Evolutionary conservation across 2,888 invertebrate genomes (phyloP), one percentile per base, ranked within the genome.

Genomic region (Papilio demoleus): DNA sequence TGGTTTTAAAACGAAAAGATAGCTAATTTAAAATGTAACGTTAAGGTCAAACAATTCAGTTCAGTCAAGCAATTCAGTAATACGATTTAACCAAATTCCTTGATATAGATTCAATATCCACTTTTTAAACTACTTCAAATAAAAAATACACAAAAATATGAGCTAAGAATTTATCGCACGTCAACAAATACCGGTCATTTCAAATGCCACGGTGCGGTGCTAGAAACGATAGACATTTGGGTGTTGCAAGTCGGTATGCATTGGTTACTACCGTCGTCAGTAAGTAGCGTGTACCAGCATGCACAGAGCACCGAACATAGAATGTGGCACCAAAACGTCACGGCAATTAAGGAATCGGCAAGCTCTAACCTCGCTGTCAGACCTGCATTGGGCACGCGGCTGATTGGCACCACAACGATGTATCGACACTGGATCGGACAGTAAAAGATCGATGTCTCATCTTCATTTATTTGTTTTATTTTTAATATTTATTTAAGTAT

Each of bases 341-440:
- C 85, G 86, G 90, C 92, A 92, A 92, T 92, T 92, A 92, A 91
- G 92, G 92, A 92, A 92, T 91, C 92, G 89, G 91, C 91, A 92
- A 91, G 91, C 87, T 87, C 83, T 91, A 90, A 90, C 91, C 91
- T 87, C 89, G 83, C 86, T 87, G 90, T 88, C 89, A 87, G 84
- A 79, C 84, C 82, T 86, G 88, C 85, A 86, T 86, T 83, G 86
- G 87, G 84, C 82, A 81, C 83, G 84, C 86, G 82, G 82, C 83
- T 92, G 92, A 92, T 92, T 92, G 92, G 88, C 88, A 83, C 77
- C 70, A 64, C 72, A 47, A 31, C 36, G 72, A 72, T 62, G 67
- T 70, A 68, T 40, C 45, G 56, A 40, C 40, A 36, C 79, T 81
- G 72, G 80, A 82, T 74, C 40, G 47, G 77, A 47, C 72, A 72